A percentile compares a stretch with the other conserved stretches of the same genome.
phyloP scores from a whole-genome alignment of 2,888 invertebrate genomes.

The Bellardia pandia region DNA sequence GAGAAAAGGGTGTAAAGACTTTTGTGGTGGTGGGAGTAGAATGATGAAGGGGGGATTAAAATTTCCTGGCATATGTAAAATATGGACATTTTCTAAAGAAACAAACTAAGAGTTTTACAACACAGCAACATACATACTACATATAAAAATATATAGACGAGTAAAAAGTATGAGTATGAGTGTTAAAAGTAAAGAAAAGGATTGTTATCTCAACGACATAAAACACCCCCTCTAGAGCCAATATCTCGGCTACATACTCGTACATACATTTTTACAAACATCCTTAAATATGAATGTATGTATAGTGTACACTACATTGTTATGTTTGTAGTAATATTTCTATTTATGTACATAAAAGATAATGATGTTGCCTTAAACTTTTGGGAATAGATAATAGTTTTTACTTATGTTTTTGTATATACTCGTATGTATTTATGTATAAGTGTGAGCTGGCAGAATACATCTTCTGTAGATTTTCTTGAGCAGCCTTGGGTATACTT shows the following conservation, averaged over 20 bases:
- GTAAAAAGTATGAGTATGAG: not conserved
- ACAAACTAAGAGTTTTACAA: conserved; percentile 53
- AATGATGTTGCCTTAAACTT: conserved; percentile 83
- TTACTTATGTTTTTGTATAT: conserved; percentile 30
- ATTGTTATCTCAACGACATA: conserved; percentile 33
- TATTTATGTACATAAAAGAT: conserved; percentile 80
- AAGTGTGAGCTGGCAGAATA: conserved; percentile 21
- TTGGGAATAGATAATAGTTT: conserved; percentile 82
- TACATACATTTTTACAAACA: not conserved
- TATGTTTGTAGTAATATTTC: conserved; percentile 40
- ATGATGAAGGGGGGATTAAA: not conserved
- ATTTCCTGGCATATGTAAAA: conserved; percentile 41
- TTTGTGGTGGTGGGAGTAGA: not conserved
- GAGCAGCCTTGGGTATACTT: conserved; percentile 35
- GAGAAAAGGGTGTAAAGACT: conserved; percentile 27
- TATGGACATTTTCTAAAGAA: conserved; percentile 61
- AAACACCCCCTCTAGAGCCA: conserved; percentile 54
- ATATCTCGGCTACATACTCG: conserved; percentile 2
- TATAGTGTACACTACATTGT: not conserved
- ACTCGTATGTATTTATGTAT: not conserved
- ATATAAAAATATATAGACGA: not conserved
- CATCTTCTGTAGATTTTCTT: conserved; percentile 56
- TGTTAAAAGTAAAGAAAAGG: conserved; percentile 42
- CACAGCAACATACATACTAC: not conserved
- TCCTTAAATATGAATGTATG: not conserved